Evolutionary conservation across 2,797 vertebrate genomes (phyloP), one percentile per base, ranked within the genome.

Genomic region (Rhinogobio ventralis): DNA sequence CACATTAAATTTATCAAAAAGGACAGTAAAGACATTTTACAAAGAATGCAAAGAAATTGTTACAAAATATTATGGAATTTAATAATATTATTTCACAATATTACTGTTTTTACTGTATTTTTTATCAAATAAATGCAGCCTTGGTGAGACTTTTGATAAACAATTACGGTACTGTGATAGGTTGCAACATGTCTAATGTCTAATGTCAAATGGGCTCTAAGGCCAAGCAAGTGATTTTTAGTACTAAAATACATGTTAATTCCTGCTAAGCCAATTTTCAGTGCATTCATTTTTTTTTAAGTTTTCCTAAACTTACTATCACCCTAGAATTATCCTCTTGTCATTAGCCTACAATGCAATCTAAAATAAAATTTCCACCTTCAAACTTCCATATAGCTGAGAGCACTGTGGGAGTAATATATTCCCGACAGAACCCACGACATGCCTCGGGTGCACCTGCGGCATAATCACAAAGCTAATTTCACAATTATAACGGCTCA

Each of bases 401-500:
- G 39, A 78, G 75, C 57, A 46, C 39, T 62, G 39, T 78, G 75
- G 55, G 75, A 78, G n/a, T 78, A 64, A 78, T 78, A 28, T 62
- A 78, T 45, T 78, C 75, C 39, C 55, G 15, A 62, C 75, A 62
- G 75, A 60, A 45, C 55, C 36, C 75, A 60, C 36, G 17, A 62
- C 57, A 62, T 4, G 57, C 75, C 39, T 78, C 62, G 39, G 72
- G 83, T 82, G 79, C 69, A 79, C 81, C 81, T 79, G 79, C 33
- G 42, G 68, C 62, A 88, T 30, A 42, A 67, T 78, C 72, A 76
- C 36, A 66, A 36, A 74, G 81, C 51, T 87, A 84, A 87, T 84
- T 84, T 79, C 51, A 81, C 84, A 74, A 81, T 86, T 87, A 78
- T 86, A 81, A 80, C 23, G 46, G 71, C 51, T 77, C 60, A 17